Percentiles rank a stretch among this genome's conserved stretches.
phyloP scores from a whole-genome alignment of 2,113 vertebrate genomes.

The Chlamydotis undulata region DNA sequence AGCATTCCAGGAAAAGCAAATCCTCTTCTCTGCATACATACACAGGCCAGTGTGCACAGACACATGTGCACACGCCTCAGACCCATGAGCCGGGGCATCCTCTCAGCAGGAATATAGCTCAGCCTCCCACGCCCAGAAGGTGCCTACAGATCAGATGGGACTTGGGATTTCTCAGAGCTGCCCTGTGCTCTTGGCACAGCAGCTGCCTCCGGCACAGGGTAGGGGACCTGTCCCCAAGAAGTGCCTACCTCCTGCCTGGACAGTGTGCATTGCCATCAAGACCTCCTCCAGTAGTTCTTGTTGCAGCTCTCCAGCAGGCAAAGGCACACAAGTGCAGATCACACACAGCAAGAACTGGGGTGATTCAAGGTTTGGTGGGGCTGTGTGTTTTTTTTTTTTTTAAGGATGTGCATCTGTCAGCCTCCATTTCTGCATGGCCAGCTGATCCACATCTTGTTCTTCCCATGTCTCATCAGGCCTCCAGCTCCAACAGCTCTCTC shows the following conservation, averaged over 20 bases:
- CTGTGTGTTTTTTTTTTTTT: not conserved
- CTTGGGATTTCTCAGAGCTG: fast-evolving
- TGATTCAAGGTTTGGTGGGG: too few relatives aligned
- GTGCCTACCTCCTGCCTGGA: not conserved
- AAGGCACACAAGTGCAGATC: not conserved
- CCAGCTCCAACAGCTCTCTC: not conserved
- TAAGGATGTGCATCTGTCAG: not conserved
- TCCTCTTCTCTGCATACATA: fast-evolving
- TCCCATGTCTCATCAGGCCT: not conserved
- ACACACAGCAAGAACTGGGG: not conserved
- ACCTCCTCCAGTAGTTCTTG: not conserved
- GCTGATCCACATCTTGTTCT: fast-evolving
- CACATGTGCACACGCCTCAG: not conserved
- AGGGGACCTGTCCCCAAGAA: not conserved
- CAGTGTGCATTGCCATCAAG: fast-evolving
- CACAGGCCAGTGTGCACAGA: fast-evolving
- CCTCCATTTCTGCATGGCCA: not conserved
- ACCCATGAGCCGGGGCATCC: not conserved
- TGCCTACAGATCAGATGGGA: fast-evolving
- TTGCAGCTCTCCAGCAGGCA: not conserved
- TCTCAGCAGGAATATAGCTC: not conserved
- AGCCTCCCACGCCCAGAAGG: not conserved
- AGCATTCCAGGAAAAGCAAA: not conserved
- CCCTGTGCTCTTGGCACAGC: not conserved
- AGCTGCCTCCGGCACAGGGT: fast-evolving